Base-by-base conservation (phyloP, 2,113 vertebrate genomes). In the Hippotragus niger region DNA sequence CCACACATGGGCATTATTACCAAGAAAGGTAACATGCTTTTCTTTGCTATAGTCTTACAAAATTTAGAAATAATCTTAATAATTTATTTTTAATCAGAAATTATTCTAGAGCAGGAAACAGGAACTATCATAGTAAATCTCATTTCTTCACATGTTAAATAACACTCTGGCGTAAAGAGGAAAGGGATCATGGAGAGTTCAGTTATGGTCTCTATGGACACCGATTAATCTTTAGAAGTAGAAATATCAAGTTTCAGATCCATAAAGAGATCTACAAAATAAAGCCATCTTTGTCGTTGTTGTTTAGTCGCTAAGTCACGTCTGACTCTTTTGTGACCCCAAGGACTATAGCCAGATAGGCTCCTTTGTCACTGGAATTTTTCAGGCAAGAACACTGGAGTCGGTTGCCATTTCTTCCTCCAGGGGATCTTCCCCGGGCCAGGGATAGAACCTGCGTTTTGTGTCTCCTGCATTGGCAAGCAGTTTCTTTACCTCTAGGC, bases 121-220 rank as follows among this genome's bases (percentile, higher is more conserved):
- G 71, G 64, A 97, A 91, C 60, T 88, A 86, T 96, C 89, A 94
- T 40, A 57, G 88, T 64, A 86, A 87, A 94, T 95, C 92, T 96
- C 45, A 40, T 53, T 92, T 95, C 85, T 92, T 76, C 74, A 93
- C 84, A 86, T 13, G 67, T 74, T 74, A 74, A 74, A 78, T 85
- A 95, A 36, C 16, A 7, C 10, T 31, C 80, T 14, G 84, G 50
- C 13, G 3, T 52, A 86, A 94, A 97, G 7, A 90, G 45, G 94
- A 86, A 88, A 64, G 80, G 97, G 94, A 78, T 19, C 64, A 95
- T 17, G 64, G 23, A 82, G 9, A 7, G 53, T 87, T 97, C 19
- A 7, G 43, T 1, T 0, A 92, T 78, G 43, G 90, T 67, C 53
- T 81, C 29, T 36, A 71, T 71, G n/a, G 19, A 71, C n/a, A 71